Evolutionary conservation across 2,888 invertebrate species (phyloP).

Genomic region (Prosopocoilus inquinatus): DNA sequence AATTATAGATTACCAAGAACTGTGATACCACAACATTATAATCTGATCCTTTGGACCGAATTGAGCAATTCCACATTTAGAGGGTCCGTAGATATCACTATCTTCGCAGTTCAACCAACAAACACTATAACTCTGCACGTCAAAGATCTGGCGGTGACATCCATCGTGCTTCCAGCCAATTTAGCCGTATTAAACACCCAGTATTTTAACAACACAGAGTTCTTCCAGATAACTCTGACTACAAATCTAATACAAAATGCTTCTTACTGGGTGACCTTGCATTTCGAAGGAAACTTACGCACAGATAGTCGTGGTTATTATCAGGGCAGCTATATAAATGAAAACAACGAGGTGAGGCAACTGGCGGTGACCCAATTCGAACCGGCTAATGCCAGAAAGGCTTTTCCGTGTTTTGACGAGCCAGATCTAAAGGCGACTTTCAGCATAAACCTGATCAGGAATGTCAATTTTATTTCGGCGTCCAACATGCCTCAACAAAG

Average conservation of each 20-base stretch:
- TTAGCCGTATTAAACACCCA: background rate
- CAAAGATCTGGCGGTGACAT: background rate
- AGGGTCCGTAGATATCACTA: slow-evolving; percentile 18
- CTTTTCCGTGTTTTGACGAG: slow-evolving; percentile 75
- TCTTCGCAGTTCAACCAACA: slow-evolving; percentile 2
- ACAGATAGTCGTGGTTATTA: slow-evolving; percentile 13
- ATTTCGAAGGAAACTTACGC: slow-evolving; percentile 3
- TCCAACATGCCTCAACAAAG: slow-evolving; percentile 5
- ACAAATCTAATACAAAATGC: background rate
- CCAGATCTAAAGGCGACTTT: slow-evolving; percentile 47
- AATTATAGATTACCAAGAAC: slow-evolving; percentile 16
- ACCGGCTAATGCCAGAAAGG: slow-evolving; percentile 56
- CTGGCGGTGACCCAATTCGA: slow-evolving; percentile 18
- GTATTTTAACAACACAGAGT: slow-evolving; percentile 2
- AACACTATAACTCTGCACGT: slow-evolving; percentile 20
- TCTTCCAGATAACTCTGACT: slow-evolving; percentile 9
- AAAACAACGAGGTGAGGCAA: background rate
- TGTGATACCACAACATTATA: slow-evolving; percentile 18
- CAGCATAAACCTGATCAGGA: slow-evolving; percentile 45
- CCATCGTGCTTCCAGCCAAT: background rate
- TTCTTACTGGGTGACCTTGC: slow-evolving; percentile 5
- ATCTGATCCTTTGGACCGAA: slow-evolving; percentile 16
- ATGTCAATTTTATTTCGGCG: slow-evolving; percentile 2
- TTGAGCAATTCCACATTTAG: slow-evolving; percentile 7
- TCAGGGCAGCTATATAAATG: slow-evolving; percentile 10